Conservation (phyloP, 2,113 vertebrate genomes). For the Nibea albiflora region DNA sequence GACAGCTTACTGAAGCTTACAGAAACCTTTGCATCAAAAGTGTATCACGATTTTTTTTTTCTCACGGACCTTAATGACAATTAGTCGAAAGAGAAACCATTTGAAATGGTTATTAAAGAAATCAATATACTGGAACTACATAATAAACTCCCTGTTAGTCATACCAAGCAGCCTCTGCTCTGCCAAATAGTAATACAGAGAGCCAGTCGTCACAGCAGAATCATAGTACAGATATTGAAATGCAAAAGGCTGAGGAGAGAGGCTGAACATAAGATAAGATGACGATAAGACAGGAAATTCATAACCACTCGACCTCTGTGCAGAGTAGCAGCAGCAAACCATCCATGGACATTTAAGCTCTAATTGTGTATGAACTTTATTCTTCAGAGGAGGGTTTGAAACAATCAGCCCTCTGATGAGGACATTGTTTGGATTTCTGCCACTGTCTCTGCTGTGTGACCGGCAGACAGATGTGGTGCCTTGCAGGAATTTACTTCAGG, state of each 20-base stretch:
- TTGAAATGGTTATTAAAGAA: neutral
- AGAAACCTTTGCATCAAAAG: neutral
- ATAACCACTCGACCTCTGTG: slow-evolving; percentile 34
- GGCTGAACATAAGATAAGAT: slow-evolving; percentile 27
- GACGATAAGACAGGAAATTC: slow-evolving; percentile 31
- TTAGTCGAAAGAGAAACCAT: neutral
- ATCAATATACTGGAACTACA: neutral
- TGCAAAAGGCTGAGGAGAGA: slow-evolving; percentile 13
- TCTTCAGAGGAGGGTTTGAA: slow-evolving; percentile 38
- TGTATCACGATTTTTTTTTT: neutral
- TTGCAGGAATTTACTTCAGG: neutral
- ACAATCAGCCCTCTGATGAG: slow-evolving; percentile 29
- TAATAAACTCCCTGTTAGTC: neutral
- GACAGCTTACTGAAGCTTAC: neutral
- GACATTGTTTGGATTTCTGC: slow-evolving; percentile 30
- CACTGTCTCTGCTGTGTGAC: slow-evolving; percentile 28
- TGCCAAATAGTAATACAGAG: neutral
- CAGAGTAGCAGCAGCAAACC: slow-evolving; percentile 23
- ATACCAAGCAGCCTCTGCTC: neutral
- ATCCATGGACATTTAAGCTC: slow-evolving; percentile 38
- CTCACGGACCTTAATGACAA: neutral
- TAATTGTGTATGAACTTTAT: slow-evolving; percentile 33
- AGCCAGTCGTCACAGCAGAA: neutral
- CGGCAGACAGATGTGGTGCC: slow-evolving; percentile 17
- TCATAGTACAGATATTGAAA: slow-evolving; percentile 1